Evolutionary conservation across 2,888 invertebrate species (phyloP).

Genomic region (Tanypteryx hageni): DNA sequence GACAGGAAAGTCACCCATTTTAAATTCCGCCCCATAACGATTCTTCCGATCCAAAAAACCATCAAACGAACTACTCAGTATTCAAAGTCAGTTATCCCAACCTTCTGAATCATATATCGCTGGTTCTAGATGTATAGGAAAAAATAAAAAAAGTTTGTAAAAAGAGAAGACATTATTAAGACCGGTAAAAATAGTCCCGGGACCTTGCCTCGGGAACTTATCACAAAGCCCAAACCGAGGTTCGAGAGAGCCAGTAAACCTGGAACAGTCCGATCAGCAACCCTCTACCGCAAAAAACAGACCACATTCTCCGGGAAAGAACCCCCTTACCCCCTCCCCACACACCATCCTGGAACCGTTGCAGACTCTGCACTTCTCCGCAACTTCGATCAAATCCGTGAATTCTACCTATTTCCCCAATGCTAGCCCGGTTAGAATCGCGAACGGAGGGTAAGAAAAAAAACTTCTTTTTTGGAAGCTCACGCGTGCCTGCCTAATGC

Average conservation of each 20-base stretch:
- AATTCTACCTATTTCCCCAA: constrained; percentile 19
- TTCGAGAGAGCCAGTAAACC: constrained; percentile 27
- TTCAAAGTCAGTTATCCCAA: no score
- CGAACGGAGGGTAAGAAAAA: background rate
- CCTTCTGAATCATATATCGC: no score
- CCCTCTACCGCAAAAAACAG: constrained; percentile 14
- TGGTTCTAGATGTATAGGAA: background rate
- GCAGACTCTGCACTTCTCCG: constrained; percentile 57
- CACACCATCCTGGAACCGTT: background rate
- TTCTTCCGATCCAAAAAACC: no score
- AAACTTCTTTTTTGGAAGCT: background rate
- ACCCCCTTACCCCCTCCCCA: constrained; percentile 16
- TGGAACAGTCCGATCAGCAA: constrained; percentile 62
- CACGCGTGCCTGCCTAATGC: background rate
- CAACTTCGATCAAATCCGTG: constrained; percentile 43
- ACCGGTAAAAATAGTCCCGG: background rate
- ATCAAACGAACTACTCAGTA: no score
- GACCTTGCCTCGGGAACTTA: constrained; percentile 10
- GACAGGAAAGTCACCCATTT: no score
- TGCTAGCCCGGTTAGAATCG: background rate
- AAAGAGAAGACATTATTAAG: constrained; percentile 41
- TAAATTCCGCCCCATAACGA: no score
- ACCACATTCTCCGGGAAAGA: constrained; percentile 34
- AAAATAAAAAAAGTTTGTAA: background rate
- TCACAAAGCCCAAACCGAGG: constrained; percentile 1